Percentiles rank a stretch among this genome's conserved stretches.
phyloP scores from a whole-genome alignment of 2,113 vertebrate species.

The Psittacara wagleri region DNA sequence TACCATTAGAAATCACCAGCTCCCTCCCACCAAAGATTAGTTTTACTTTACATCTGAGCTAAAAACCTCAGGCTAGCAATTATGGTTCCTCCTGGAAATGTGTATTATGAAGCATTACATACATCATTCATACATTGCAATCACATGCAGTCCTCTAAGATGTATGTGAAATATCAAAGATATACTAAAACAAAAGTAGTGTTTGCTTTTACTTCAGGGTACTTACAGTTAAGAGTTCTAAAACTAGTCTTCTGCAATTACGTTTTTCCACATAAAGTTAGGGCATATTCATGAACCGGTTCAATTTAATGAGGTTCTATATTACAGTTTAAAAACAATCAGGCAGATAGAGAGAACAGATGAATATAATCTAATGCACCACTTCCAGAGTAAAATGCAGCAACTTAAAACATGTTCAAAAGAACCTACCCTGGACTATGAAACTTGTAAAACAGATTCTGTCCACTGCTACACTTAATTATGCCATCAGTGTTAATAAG shows the following conservation, averaged over 20 bases:
- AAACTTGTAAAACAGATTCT: constrained; percentile 33
- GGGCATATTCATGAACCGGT: not conserved
- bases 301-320: constrained; percentile 53
- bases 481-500: not conserved
- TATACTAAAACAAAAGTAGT: not conserved
- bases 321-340: constrained; percentile 44
- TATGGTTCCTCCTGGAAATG: not conserved
- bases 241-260: constrained; percentile 32
- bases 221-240: constrained; percentile 19
- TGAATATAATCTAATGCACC: constrained; percentile 19
- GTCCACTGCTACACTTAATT: not conserved
- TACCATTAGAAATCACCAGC: not conserved
- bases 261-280: constrained; percentile 52
- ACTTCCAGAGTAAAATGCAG: constrained; percentile 23
- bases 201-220: constrained; percentile 29
- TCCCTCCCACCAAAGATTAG: not conserved
- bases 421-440: not conserved
- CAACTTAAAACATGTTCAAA: not conserved
- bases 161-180: constrained; percentile 11
- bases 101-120: not conserved
- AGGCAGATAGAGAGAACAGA: constrained; percentile 45
- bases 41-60: constrained; percentile 4
- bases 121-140: not conserved
- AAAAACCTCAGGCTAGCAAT: not conserved
- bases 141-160: not conserved